Base-by-base conservation (phyloP, 1,140 invertebrate genomes). In the Anagrus nilaparvatae region DNA sequence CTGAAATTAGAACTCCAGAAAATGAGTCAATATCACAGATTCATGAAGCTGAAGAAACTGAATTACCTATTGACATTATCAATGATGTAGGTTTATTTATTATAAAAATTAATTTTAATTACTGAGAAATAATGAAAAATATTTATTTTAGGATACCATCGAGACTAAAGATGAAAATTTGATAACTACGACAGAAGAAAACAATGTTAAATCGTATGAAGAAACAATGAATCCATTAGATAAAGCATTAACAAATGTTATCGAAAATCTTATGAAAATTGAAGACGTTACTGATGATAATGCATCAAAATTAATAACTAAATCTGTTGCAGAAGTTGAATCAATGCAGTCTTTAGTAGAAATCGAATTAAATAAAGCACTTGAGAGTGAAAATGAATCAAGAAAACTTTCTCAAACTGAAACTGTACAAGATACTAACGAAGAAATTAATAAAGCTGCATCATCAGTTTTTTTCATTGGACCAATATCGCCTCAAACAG, bases 1-100 rank as follows among this genome's bases (percentile, higher is more conserved):
- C 59, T 4, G n/a, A n/a, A 4, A 63, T 62, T 4, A 58, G 64
- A 8, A 63, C 69, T 0, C 67, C 61, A 14, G 60, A 69, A 47
- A 70, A 61, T 10, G 64, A 70, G 40, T 53, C 52, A 4, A 66
- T 71, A 42, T 23, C 56, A 52, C 41, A 36, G 43, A 42, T 48
- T 13, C 42, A 39, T 7, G 50, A 52, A 14, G 46, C 28, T 5
- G 43, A 32, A 3, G 37, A 49, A 23, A 18, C 31, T 2, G 36
- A 48, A 19, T 16, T 48, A 13, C 27, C 38, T 33, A 40, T 25
- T 10, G n/a, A 4, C 17, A 5, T 18, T 28, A 4, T 27, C 25
- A 4, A 43, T 44, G 19, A 4, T 25, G 17, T 24, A 51, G n/a
- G 56, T 60, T 37, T 49, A 45, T 34, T 5, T 9, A 24, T 10